phyloP scores from a whole-genome alignment of 2,888 invertebrate genomes.

The Oxytorus armatus region DNA sequence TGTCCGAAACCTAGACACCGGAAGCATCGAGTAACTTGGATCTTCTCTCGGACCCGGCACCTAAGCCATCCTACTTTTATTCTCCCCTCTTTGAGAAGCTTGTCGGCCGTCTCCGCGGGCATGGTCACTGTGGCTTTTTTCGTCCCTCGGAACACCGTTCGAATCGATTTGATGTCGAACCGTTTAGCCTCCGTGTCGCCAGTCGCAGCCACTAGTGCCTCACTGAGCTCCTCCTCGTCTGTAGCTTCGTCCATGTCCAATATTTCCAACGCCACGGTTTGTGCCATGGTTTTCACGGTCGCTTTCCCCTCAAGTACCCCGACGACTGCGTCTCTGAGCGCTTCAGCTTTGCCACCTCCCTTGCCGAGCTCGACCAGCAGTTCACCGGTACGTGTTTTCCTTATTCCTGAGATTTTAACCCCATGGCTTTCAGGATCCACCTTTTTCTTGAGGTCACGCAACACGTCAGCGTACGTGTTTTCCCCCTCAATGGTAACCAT shows the following conservation, averaged over 20 bases:
- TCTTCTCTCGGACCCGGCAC: conserved; percentile 29
- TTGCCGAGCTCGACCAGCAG: conserved; percentile 27
- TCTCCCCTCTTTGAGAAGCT: conserved; percentile 18
- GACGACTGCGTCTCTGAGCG: no score
- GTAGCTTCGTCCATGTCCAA: no score
- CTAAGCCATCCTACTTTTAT: conserved; percentile 10
- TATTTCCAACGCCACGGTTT: no score
- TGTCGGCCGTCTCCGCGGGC: conserved; percentile 19
- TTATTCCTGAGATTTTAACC: conserved; percentile 19
- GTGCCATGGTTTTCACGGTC: no score
- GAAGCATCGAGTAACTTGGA: conserved; percentile 12
- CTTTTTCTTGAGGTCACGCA: conserved; percentile 19
- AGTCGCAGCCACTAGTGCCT: no score
- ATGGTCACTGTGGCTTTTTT: conserved; percentile 9
- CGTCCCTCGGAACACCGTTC: conserved; percentile 6
- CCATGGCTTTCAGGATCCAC: conserved; percentile 24
- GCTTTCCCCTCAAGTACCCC: no score
- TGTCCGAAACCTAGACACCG: conserved; percentile 31
- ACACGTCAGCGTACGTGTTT: conserved; percentile 3
- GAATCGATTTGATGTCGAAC: not conserved
- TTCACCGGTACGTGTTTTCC: conserved; percentile 22
- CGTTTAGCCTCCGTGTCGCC: not conserved
- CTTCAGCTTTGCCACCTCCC: no score
- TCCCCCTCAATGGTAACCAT: not conserved
- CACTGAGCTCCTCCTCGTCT: no score